These are phyloP conservation scores for Labrus mixtus DNA, from an alignment of 2,113 vertebrate genomes.

Conservation along the genomic window DNA sequence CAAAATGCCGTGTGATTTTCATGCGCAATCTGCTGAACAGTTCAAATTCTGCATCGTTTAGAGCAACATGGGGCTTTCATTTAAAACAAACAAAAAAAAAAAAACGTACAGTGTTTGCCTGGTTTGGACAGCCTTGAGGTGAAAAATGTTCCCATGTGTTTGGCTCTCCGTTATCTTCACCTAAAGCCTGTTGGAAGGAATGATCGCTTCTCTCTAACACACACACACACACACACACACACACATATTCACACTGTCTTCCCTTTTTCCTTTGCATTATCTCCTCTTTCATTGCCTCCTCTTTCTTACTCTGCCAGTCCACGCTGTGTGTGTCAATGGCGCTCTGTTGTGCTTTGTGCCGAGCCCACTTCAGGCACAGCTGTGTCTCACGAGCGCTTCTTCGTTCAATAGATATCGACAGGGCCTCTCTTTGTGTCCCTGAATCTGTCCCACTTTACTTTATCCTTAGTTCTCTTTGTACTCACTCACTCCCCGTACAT, in stretches of 20 bases:
- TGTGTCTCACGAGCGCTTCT: slow-evolving; percentile 53
- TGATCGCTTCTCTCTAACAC: slow-evolving; percentile 2
- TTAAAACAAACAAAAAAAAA: slow-evolving; percentile 20
- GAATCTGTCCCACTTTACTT: slow-evolving; percentile 37
- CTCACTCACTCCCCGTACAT: slow-evolving; percentile 24
- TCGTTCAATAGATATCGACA: slow-evolving; percentile 64
- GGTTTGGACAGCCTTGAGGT: slow-evolving; percentile 37
- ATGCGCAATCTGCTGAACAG: background rate
- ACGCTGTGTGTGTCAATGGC: slow-evolving; percentile 52
- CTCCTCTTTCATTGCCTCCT: slow-evolving; percentile 55
- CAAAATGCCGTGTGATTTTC: background rate
- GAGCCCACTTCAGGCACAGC: slow-evolving; percentile 54
- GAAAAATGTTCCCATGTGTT: slow-evolving; percentile 51
- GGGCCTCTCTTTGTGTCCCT: slow-evolving; percentile 55
- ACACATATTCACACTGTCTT: slow-evolving; percentile 22
- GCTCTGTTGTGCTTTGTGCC: slow-evolving; percentile 53
- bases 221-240: slow-evolving; percentile 13
- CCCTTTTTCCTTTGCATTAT: slow-evolving; percentile 44
- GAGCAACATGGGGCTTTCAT: slow-evolving; percentile 22
- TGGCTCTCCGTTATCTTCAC: slow-evolving; percentile 24
- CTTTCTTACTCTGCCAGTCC: slow-evolving; percentile 61
- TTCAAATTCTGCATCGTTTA: background rate
- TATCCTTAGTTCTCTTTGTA: slow-evolving; percentile 49
- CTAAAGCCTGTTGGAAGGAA: slow-evolving; percentile 45
- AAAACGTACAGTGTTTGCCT: background rate